Evolutionary conservation across 1,140 invertebrate genomes (phyloP), one percentile per base, ranked within the genome.

Genomic region (Medauroidea extradentata): DNA sequence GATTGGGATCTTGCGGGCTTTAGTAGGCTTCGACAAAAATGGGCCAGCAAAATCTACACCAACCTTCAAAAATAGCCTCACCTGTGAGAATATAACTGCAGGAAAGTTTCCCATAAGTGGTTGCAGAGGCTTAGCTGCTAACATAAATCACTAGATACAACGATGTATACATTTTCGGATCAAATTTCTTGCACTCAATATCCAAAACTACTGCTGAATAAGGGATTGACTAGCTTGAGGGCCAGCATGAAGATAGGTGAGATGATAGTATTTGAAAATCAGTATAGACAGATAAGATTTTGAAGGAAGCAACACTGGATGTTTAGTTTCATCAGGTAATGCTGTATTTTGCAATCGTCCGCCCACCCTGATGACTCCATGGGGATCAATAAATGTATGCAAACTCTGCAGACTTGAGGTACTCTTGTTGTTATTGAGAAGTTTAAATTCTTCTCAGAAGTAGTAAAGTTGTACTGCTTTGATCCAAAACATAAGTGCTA

Each of bases 311-410:
- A 79, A 42, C 14, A 76, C 70, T 0, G 75, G 76, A 65, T 78
- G 73, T 59, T 73, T 75, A 21, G 68, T 63, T 24, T 69, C 63
- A 44, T 64, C 62, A 7, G 54, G 44, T 1, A 76, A 51, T 9
- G 65, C 34, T 1, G 75, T 61, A 25, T 69, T 54, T 19, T 56
- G 13, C 9, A 77, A 55, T 9, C 75, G 56, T 7, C 77, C 75
- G 13, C 75, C 74, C n/a, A 76, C 73, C 59, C 71, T 61, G 5
- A 79, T 53, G 1, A 78, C 9, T 24, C 67, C 66, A n/a, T 66
- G n/a, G 55, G 7, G 14, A 52, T 74, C 71, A 9, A 75, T 8
- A 60, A 75, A 74, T 7, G 70, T 70, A 25, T 19, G 18, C n/a
- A 46, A 25, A 46, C 44, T 34, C 29, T 11, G 29, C 4, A 34